These are phyloP conservation scores for Drosophila picticornis DNA, from an alignment of 2,888 invertebrate genomes.

Conservation along the genomic window DNA sequence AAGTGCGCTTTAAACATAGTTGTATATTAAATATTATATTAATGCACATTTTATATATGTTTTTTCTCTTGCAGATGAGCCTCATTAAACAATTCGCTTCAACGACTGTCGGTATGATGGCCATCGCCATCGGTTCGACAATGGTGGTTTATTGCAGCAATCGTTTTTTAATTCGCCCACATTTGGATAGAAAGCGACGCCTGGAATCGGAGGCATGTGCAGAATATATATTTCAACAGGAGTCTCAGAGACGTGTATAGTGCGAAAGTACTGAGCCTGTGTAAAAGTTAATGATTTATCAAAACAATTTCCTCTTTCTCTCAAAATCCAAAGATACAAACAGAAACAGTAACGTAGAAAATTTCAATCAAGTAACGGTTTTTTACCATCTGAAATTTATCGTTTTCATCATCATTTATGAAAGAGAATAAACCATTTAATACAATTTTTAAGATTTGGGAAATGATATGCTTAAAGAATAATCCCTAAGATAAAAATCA, in stretches of 20 bases:
- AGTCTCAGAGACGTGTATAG: conserved; percentile 49
- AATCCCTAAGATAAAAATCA: conserved; percentile 32
- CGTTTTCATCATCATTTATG: conserved; percentile 14
- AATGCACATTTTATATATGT: neutral
- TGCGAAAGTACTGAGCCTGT: conserved; percentile 5
- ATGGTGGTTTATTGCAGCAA: conserved; percentile 63
- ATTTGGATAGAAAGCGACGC: conserved; percentile 69
- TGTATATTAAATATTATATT: neutral
- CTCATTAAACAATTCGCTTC: conserved; percentile 73
- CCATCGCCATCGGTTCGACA: conserved; percentile 77
- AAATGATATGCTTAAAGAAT: conserved; percentile 35
- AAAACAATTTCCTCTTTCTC: conserved; percentile 14
- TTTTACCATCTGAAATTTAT: conserved; percentile 10
- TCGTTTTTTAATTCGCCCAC: conserved; percentile 77
- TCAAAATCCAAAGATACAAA: conserved; percentile 21
- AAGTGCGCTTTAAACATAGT: conserved; percentile 48
- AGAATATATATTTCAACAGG: conserved; percentile 82
- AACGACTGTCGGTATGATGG: conserved; percentile 79
- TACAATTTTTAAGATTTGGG: conserved; percentile 21
- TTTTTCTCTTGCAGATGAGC: conserved; percentile 80
- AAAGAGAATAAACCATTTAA: conserved; percentile 23
- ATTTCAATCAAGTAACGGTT: conserved; percentile 14
- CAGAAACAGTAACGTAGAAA: conserved; percentile 29
- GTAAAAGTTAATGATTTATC: conserved; percentile 29
- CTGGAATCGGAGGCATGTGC: conserved; percentile 81